phyloP scores from a whole-genome alignment of 2,113 vertebrate genomes.

The Halcyon malimbica region DNA sequence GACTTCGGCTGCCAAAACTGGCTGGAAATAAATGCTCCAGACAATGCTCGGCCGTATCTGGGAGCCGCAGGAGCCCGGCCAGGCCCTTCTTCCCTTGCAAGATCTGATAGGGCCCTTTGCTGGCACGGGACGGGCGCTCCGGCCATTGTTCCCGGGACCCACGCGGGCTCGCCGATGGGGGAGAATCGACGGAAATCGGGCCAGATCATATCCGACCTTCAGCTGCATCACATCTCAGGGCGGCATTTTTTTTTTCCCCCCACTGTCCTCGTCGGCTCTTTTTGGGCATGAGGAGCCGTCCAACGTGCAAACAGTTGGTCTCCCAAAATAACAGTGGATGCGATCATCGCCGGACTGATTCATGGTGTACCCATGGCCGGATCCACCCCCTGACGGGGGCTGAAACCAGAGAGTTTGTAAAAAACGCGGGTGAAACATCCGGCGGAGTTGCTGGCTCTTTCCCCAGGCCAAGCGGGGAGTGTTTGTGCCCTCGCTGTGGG shows the following conservation, averaged over 20 bases:
- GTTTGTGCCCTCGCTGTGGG: neutral
- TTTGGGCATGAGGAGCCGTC: neutral
- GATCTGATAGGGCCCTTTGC: constrained; percentile 29
- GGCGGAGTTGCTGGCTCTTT: neutral
- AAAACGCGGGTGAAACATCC: neutral
- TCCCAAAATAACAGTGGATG: neutral
- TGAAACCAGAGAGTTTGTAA: neutral
- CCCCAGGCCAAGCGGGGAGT: neutral
- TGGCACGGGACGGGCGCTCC: neutral
- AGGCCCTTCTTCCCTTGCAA: neutral
- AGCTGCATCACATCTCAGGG: neutral
- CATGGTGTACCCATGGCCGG: neutral
- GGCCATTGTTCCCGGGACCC: constrained; percentile 23
- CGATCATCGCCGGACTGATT: accelerated
- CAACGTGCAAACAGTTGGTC: neutral
- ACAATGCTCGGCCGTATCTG: constrained; percentile 55
- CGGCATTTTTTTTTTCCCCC: neutral
- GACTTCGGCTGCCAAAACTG: constrained; percentile 12
- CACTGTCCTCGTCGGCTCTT: neutral
- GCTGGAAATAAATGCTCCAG: constrained; percentile 35
- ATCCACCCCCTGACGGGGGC: neutral
- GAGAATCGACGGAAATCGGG: constrained; percentile 35
- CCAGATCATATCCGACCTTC: neutral
- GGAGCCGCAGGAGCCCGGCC: neutral
- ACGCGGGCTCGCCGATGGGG: neutral